Base-by-base conservation (phyloP, 2,888 invertebrate species). In the Agapostemon virescens region DNA sequence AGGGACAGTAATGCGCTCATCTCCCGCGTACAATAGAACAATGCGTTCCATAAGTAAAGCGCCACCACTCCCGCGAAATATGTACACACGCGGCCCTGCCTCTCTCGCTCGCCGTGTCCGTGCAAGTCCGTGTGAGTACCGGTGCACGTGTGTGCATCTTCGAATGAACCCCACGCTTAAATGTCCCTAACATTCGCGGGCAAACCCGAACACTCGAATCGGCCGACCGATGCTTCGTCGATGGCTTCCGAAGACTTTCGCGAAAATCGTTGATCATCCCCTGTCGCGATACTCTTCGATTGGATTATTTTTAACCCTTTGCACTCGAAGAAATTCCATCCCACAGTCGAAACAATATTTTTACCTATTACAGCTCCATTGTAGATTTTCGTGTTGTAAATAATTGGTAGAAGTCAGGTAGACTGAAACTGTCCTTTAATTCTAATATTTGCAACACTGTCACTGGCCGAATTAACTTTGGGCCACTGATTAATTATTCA, bases 1-100 rank as follows among this genome's bases (percentile, higher is more conserved):
- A 87, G 88, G 88, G 87, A 87, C 88, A 88, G 87, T 87, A 87
- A 87, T 87, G 87, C 87, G 87, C 87, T 87, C 87, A 87, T 87
- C 87, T 87, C 86, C 87, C 87, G 79, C 77, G 83, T 79, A 87
- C 87, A 87, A 87, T 87, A 87, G 87, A 88, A 87, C 87, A 87
- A 87, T 87, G 88, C 87, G 85, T 86, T 85, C 87, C 87, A 85
- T 87, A 87, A 87, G 88, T 87, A 87, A 87, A 87, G 88, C 87
- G 87, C 88, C 85, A 84, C 85, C 79, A 79, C 87, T 86, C 87
- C 81, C 87, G 71, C 86, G 83, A 84, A 83, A 87, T 80, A 83
- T 84, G 79, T 75, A 79, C 79, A 49, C 61, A 66, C 75, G 55
- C 58, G 33, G 61, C 38, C 38, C n/a, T 55, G 36, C 30, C 7